phyloP scores from a whole-genome alignment of 2,888 invertebrate species.

The Eupithecia dodoneata region DNA sequence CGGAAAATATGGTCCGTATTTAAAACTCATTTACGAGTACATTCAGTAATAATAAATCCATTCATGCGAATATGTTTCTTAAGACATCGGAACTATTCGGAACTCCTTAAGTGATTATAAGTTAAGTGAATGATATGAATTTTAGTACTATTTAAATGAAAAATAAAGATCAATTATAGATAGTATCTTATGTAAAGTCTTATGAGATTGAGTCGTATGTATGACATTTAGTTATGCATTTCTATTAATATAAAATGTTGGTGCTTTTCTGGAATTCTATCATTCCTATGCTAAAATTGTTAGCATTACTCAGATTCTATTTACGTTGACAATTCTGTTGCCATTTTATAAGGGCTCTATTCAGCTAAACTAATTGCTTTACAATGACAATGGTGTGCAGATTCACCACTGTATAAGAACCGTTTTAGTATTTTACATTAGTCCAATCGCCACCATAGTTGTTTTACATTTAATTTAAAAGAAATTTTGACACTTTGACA shows the following conservation, averaged over 20 bases:
- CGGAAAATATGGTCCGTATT: not conserved
- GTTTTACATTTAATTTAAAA: too few species aligned
- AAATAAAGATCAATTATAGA: not conserved
- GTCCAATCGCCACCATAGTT: too few species aligned
- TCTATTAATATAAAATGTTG: not conserved
- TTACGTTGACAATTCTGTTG: not conserved
- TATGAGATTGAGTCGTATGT: not conserved
- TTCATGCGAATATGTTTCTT: not conserved
- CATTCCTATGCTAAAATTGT: not conserved
- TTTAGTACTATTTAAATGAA: not conserved
- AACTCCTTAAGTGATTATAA: not conserved
- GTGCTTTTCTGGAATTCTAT: not conserved
- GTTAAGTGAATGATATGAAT: not conserved
- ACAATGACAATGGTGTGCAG: not conserved
- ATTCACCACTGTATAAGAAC: too few species aligned
- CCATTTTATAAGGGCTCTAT: too few species aligned
- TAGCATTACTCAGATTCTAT: not conserved
- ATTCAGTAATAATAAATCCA: not conserved
- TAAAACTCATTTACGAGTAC: not conserved
- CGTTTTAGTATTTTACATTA: not conserved
- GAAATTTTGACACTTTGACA: not conserved
- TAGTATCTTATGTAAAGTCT: not conserved
- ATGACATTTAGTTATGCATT: constrained; percentile 3
- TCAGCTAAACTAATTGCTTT: not conserved
- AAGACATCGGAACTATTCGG: not conserved